A percentile compares a stretch with the other conserved stretches of the same genome.
phyloP scores from a whole-genome alignment of 2,888 invertebrate species.

The Drosophila setosimentum region DNA sequence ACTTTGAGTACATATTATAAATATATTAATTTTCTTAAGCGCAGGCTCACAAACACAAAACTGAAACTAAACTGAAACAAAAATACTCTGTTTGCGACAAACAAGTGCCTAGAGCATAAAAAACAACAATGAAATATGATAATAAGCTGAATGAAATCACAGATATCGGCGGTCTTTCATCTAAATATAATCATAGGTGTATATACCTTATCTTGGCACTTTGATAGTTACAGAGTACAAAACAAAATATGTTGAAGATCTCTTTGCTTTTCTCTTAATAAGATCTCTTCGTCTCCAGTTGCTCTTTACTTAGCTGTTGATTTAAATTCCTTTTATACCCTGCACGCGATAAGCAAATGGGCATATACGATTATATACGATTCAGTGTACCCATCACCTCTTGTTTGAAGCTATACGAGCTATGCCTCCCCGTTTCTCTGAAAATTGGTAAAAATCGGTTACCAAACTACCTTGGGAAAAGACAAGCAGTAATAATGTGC shows the following conservation, averaged over 20 bases:
- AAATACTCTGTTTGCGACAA: not conserved
- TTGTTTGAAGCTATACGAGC: no score
- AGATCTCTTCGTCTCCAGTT: constrained; percentile 2
- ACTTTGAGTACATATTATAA: not conserved
- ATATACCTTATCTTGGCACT: not conserved
- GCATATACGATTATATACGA: no score
- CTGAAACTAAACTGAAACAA: not conserved
- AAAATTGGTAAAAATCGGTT: not conserved
- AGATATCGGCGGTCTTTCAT: no score
- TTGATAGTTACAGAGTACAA: constrained; percentile 1
- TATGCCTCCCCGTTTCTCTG: no score
- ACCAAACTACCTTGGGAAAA: not conserved
- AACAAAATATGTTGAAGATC: not conserved
- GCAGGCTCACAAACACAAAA: not conserved
- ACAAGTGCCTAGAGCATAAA: not conserved
- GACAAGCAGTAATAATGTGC: not conserved
- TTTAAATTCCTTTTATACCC: not conserved
- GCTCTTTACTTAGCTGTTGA: constrained; percentile 1
- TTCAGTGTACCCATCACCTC: not conserved
- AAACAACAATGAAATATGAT: no score
- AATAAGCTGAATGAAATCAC: no score
- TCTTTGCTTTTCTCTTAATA: not conserved
- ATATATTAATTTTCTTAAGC: not conserved
- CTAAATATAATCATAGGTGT: not conserved
- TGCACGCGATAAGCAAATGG: not conserved